Evolutionary conservation across 2,113 vertebrate genomes (phyloP), one percentile per base, ranked within the genome.

Genomic region (Hemibagrus wyckioides): DNA sequence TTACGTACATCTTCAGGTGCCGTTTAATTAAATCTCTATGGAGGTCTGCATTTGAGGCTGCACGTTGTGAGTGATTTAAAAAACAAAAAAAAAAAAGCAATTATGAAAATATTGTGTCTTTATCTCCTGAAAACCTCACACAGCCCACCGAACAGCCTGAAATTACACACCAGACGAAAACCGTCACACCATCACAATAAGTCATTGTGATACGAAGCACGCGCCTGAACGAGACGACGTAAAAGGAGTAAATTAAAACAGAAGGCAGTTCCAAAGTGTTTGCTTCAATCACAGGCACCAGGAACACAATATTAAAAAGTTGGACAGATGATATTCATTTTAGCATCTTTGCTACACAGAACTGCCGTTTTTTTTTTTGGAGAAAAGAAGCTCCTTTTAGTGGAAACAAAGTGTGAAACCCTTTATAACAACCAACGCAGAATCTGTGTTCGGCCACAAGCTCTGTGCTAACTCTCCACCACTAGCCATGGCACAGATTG

Each of bases 391-490:
- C 50, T 57, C 79, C 54, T 80, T 39, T 80, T 9, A 57, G 50
- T 39, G 36, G 48, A 56, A 52, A 59, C 67, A 75, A 75, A 73
- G 61, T 21, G 52, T 57, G 33, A 84, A 84, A 71, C 83, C 67
- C 23, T 75, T 84, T 84, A 75, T 75, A 73, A 75, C 82, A 84
- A 71, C 83, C 83, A 56, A 73, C 67, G 57, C 67, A 84, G 50
- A 84, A 84, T 41, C 67, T 28, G 52, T 23, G 33, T 36, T 52
- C 36, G 25, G 57, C 23, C 1, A 14, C 25, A 3, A 75, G 86
- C 54, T 63, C 86, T 6, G 67, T 44, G 52, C 39, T 28, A 75
- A 61, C 28, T 39, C 67, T 54, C 76, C 77, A 50, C n/a, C n/a
- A 23, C 36, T 36, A 54, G 61, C 10, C 63, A 6, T 0, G 63